Base-by-base conservation (phyloP, 2,888 invertebrate species). In the Ellobium chinense region DNA sequence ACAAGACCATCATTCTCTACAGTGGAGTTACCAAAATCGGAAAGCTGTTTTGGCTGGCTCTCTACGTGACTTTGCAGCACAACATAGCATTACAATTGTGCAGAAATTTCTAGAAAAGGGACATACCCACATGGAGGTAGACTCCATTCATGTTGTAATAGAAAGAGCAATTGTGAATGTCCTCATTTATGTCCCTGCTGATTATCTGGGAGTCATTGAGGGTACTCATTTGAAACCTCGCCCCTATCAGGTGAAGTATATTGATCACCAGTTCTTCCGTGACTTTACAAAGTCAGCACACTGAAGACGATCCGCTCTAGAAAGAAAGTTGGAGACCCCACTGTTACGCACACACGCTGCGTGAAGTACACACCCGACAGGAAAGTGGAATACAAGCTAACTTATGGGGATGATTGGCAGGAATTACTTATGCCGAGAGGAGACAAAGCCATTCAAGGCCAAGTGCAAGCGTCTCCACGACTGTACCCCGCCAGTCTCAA, bases 41-140 rank as follows among this genome's bases (percentile, higher is more conserved):
- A 60, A 60, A 14, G 60, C 60, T 14, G 27, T 27, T 7, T 60
- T 60, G 60, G 60, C 60, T 24, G 27, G 27, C 21, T 7, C 60
- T 7, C 60, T 60, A 7, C n/a, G 21, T 46, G 46, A 46, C 46
- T 46, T 18, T 46, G 46, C 46, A 12, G 46, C 46, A 46, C 46
- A 46, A 46, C 46, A 46, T 46, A 1, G 66, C 12, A 37, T 79
- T 14, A 68, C 62, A 73, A 79, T 81, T n/a, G 36, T 46, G 39
- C 82, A 80, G 14, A 81, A 81, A 70, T 74, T 72, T 36, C 60
- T 84, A 14, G 79, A 84, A 62, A 76, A 70, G 39, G 85, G 85
- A 2, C 82, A 85, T 63, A 85, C 85, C 14, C 81, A 77, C 37
- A 82, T 81, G 82, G 81, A 82, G 56, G 76, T 73, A 14, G 81